Evolutionary conservation across 2,888 invertebrate species (phyloP), one percentile per base, ranked within the genome.

Genomic region (Calameuta idolon): DNA sequence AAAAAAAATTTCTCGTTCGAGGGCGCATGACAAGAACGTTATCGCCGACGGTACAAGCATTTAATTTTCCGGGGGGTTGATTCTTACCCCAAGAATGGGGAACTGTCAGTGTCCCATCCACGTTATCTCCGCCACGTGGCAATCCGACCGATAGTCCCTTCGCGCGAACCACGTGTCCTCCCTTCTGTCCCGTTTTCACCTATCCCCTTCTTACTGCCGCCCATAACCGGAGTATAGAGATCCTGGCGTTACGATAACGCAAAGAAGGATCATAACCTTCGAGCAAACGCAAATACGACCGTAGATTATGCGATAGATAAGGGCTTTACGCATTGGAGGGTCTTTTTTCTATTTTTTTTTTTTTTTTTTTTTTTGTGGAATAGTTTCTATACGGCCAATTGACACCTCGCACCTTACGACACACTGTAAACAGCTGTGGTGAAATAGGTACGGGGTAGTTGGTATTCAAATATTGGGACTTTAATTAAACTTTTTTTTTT

Each of bases 41-140:
- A 91, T 91, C 90, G 87, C 85, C 84, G 85, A 83, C 85, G 85
- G 86, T 89, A 90, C 89, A 90, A 90, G 90, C 90, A 89, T 89
- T 90, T 91, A 91, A 91, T 91, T 91, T 91, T 91, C 90, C 91
- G 88, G 90, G 85, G 90, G 89, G 89, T 89, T 90, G 90, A 86
- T 88, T 89, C 85, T 86, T 83, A 85, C 83, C 87, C 86, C 87
- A 82, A 79, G 31, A 30, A 75, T 69, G 76, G 77, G 76, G 79
- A 80, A 77, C 76, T 55, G 76, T 74, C 75, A 77, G 85, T 87
- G 86, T 86, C 85, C 83, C 84, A 82, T 88, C 23, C 83, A 83
- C 86, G 89, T 91, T 91, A 91, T 91, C 91, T 89, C 85, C 84
- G 90, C 90, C 91, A 91, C 91, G 91, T 91, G 91, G 90, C 91